Percentiles rank a stretch among this genome's conserved stretches.
Evolutionary conservation across 2,888 invertebrate species (phyloP).

Genomic region (Smittia aterrima): DNA sequence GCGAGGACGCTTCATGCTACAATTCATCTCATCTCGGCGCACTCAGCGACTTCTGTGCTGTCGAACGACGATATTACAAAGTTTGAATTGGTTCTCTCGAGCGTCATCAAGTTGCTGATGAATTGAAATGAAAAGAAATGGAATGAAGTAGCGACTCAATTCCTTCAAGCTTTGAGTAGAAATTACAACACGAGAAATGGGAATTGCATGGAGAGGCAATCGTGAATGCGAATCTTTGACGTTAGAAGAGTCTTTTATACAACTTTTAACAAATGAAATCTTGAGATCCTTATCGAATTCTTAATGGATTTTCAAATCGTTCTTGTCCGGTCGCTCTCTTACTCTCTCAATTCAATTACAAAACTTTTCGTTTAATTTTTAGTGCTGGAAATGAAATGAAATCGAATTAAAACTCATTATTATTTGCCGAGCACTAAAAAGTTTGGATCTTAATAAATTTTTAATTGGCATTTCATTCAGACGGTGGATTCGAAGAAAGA

Average conservation of each 20-base stretch:
- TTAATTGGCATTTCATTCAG: conserved; percentile 27
- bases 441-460: conserved; percentile 24
- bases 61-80: not conserved
- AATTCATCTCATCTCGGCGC: not conserved
- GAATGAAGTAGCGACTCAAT: not conserved
- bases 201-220: too few relatives aligned
- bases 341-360: not conserved
- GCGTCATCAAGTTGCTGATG: not conserved
- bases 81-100: not conserved
- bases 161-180: too few relatives aligned
- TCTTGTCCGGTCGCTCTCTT: not conserved
- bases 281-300: too few relatives aligned
- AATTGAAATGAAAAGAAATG: not conserved
- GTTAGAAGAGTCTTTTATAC: too few relatives aligned
- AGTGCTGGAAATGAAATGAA: not conserved
- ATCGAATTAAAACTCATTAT: conserved; percentile 1
- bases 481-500: not conserved
- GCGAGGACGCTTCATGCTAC: not conserved
- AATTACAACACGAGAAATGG: too few relatives aligned
- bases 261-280: too few relatives aligned
- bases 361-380: conserved; percentile 4
- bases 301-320: too few relatives aligned
- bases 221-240: too few relatives aligned
- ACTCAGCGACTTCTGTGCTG: not conserved
- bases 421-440: not conserved